Conservation (phyloP, 1,140 invertebrate species). For the Bombus waltoni region DNA sequence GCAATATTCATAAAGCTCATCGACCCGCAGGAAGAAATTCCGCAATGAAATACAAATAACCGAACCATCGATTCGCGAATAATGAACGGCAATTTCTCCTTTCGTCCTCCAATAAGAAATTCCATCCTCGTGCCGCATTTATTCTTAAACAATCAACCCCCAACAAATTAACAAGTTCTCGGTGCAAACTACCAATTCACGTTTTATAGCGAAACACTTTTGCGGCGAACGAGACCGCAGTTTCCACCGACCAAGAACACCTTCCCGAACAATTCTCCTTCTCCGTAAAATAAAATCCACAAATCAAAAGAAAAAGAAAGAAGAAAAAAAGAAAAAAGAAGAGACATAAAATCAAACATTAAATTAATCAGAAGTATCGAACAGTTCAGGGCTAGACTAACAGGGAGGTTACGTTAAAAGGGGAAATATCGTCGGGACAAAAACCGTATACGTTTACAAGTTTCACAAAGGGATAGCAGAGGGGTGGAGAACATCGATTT, state of each 20-base stretch:
- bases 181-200: not conserved
- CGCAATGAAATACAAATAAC: not conserved
- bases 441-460: not conserved
- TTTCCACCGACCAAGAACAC: not conserved
- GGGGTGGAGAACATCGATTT: constrained; percentile 9
- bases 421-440: not conserved
- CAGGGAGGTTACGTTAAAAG: not conserved
- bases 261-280: not conserved
- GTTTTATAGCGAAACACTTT: not conserved
- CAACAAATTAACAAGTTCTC: not conserved
- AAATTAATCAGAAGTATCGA: not conserved
- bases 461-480: not conserved
- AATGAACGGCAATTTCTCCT: constrained; percentile 6
- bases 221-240: not conserved
- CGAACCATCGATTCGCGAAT: not conserved
- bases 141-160: constrained; percentile 3
- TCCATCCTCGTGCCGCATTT: not conserved
- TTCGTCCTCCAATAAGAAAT: no score
- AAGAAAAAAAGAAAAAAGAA: not conserved
- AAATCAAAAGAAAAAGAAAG: not conserved
- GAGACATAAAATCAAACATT: not conserved
- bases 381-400: no score
- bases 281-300: not conserved
- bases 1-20: constrained; percentile 28
- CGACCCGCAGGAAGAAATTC: not conserved